Conservation (phyloP, 2,888 invertebrate genomes). For the Stramonita haemastoma region DNA sequence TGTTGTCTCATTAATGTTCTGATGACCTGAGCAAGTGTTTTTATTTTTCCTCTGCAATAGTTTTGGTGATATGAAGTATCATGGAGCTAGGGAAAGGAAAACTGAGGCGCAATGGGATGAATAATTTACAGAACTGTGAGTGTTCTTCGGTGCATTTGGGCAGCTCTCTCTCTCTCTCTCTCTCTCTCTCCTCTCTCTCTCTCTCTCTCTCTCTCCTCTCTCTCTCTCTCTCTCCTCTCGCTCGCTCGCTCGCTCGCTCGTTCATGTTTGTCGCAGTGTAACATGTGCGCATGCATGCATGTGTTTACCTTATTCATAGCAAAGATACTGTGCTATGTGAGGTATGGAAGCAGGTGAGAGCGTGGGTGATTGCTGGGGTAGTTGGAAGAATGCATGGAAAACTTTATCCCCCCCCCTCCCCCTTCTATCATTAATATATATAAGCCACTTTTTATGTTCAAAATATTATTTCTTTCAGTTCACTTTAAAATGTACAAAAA, state of each 20-base stretch:
- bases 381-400: too few relatives aligned
- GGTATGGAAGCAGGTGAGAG: too few relatives aligned
- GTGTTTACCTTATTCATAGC: not conserved
- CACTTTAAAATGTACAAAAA: too few relatives aligned
- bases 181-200: not conserved
- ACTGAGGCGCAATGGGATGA: constrained; percentile 27
- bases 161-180: not conserved
- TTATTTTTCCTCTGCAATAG: not conserved
- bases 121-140: constrained; percentile 27
- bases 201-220: not conserved
- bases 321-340: too few relatives aligned
- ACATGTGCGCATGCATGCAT: not conserved
- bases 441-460: too few relatives aligned
- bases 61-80: constrained; percentile 10
- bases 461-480: too few relatives aligned
- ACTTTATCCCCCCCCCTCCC: too few relatives aligned
- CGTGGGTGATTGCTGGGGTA: too few relatives aligned
- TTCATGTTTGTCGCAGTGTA: not conserved
- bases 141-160: not conserved
- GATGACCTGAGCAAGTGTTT: not conserved
- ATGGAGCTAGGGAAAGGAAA: constrained; percentile 29
- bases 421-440: too few relatives aligned
- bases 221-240: not conserved
- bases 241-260: not conserved
- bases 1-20: not conserved